Evolutionary conservation across 2,797 vertebrate genomes (phyloP).

Genomic region (Uromys caudimaculatus): DNA sequence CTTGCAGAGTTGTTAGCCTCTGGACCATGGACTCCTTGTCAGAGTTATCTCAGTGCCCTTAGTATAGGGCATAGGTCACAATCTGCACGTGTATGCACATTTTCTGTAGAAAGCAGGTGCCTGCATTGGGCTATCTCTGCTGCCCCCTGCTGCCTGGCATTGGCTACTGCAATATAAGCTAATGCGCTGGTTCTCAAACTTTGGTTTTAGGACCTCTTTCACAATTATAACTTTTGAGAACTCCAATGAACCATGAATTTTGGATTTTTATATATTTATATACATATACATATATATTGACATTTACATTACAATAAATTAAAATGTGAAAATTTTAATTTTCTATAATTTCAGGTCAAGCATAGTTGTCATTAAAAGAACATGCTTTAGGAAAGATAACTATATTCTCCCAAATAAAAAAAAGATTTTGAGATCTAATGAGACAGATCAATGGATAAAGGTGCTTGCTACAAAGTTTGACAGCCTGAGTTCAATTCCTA

Average conservation of each 20-base stretch:
- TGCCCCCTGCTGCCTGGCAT: slow-evolving; percentile 65
- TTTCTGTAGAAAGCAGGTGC: not conserved
- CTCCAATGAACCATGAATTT: not conserved
- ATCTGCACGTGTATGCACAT: fast-evolving
- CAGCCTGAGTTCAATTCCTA: not conserved
- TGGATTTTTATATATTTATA: not conserved
- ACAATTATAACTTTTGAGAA: not conserved
- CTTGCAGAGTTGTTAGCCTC: not conserved
- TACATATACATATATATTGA: not conserved
- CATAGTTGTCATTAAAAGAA: not conserved
- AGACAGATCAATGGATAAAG: not conserved
- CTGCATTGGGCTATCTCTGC: slow-evolving; percentile 65
- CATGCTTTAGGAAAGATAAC: slow-evolving; percentile 11
- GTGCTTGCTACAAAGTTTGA: too few relatives aligned
- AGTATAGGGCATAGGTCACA: not conserved
- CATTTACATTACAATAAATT: not conserved
- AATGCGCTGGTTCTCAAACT: not conserved
- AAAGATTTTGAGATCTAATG: not conserved
- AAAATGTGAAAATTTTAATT: not conserved
- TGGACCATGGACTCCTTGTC: not conserved
- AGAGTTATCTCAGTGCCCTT: not conserved
- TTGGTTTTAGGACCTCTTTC: not conserved
- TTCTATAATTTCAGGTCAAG: slow-evolving; percentile 23
- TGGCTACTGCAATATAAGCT: not conserved
- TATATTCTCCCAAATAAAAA: slow-evolving; percentile 54